These are phyloP conservation scores for Plestiodon gilberti DNA, from an alignment of 2,113 vertebrate species.

Conservation along the genomic window DNA sequence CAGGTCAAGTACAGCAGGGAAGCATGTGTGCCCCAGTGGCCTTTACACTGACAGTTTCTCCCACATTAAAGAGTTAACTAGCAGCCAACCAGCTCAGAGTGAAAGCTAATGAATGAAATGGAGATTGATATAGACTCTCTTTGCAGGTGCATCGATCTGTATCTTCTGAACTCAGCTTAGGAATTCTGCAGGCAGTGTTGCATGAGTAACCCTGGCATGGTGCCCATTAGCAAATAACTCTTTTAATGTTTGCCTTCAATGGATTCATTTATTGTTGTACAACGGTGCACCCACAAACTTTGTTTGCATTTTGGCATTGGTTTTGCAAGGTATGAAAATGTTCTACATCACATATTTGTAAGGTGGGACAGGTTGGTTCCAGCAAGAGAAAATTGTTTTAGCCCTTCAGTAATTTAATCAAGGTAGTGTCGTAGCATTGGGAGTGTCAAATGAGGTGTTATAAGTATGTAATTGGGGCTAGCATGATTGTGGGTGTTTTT, in stretches of 20 bases:
- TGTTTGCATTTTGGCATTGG: conserved; percentile 60
- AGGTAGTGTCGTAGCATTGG: not conserved
- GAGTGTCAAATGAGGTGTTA: no score
- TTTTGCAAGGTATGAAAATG: conserved; percentile 55
- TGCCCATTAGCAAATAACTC: conserved; percentile 86
- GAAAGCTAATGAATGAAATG: conserved; percentile 87
- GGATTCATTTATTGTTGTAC: conserved; percentile 80
- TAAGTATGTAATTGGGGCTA: no score
- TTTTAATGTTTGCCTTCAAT: conserved; percentile 84
- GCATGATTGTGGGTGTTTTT: no score
- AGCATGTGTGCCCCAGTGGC: conserved; percentile 77
- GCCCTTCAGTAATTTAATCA: not conserved
- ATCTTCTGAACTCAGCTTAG: conserved; percentile 84
- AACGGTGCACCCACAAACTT: conserved; percentile 60
- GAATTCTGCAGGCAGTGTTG: conserved; percentile 82
- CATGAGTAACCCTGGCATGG: conserved; percentile 81
- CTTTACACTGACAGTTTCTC: conserved; percentile 83
- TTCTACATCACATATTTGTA: conserved; percentile 45
- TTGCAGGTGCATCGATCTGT: conserved; percentile 87
- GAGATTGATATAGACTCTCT: conserved; percentile 86
- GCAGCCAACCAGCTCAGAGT: conserved; percentile 80
- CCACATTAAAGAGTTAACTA: conserved; percentile 88
- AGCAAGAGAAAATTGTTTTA: not conserved
- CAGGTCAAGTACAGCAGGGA: conserved; percentile 81
- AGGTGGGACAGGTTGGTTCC: not conserved